These are phyloP conservation scores for Protodeltote pygarga DNA, from an alignment of 2,888 invertebrate species.

Conservation along the genomic window DNA sequence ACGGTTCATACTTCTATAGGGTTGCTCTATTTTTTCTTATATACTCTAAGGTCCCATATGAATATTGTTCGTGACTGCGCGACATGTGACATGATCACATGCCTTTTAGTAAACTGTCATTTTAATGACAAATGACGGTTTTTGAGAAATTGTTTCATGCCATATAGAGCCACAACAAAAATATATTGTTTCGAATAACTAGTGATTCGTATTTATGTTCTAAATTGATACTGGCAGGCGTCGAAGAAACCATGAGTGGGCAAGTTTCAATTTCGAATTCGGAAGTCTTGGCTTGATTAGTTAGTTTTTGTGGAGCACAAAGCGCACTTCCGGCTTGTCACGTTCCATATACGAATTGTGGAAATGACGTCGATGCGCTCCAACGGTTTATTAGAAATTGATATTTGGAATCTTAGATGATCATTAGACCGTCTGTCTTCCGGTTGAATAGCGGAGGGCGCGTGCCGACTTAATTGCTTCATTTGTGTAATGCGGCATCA, in stretches of 20 bases:
- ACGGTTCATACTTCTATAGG: too few relatives aligned
- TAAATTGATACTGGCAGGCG: constrained; percentile 62
- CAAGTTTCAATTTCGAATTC: constrained; percentile 72
- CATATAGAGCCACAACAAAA: background rate
- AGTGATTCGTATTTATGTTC: constrained; percentile 41
- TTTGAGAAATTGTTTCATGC: too few relatives aligned
- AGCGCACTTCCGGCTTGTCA: constrained; percentile 79
- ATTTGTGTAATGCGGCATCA: constrained; percentile 78
- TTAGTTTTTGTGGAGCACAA: constrained; percentile 72
- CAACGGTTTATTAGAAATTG: constrained; percentile 81
- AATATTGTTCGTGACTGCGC: too few relatives aligned
- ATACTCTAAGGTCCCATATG: too few relatives aligned
- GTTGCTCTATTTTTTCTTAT: too few relatives aligned
- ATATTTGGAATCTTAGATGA: constrained; percentile 83
- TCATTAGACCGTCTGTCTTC: constrained; percentile 84
- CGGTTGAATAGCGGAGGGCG: constrained; percentile 71
- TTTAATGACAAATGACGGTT: too few relatives aligned
- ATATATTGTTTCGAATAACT: constrained; percentile 19
- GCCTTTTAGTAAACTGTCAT: too few relatives aligned
- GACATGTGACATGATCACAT: too few relatives aligned
- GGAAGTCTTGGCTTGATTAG: constrained; percentile 79
- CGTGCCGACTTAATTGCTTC: constrained; percentile 84
- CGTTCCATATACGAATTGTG: constrained; percentile 68
- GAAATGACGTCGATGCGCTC: constrained; percentile 73
- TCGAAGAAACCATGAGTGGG: constrained; percentile 73